A percentile compares a stretch with the other conserved stretches of the same genome.
Evolutionary conservation across 2,113 vertebrate genomes (phyloP).

Genomic region (Plecturocebus donacophilus): DNA sequence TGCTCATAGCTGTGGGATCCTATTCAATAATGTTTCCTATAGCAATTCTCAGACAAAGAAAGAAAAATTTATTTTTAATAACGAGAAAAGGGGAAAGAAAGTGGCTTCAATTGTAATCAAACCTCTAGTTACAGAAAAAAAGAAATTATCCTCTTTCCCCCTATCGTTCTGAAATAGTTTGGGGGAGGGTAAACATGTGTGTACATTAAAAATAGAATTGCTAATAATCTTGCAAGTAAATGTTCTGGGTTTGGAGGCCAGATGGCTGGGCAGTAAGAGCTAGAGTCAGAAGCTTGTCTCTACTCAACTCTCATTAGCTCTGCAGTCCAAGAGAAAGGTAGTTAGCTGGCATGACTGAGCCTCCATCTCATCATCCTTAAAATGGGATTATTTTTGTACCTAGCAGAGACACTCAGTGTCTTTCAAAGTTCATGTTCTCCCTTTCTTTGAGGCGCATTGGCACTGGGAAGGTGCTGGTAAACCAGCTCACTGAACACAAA

Average conservation of each 20-base stretch:
- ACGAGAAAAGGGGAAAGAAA: constrained; percentile 65
- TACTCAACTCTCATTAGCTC: background rate
- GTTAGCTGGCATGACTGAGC: rapidly evolving
- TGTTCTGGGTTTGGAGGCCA: constrained; percentile 60
- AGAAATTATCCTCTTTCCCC: background rate
- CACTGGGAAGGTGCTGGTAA: too few species aligned
- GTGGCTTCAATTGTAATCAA: constrained; percentile 47
- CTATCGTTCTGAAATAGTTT: background rate
- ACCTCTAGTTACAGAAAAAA: background rate
- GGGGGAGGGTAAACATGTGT: constrained; percentile 45
- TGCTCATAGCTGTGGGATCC: constrained; percentile 66
- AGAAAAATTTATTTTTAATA: constrained; percentile 71
- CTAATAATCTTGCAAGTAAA: constrained; percentile 46
- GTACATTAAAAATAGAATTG: constrained; percentile 71
- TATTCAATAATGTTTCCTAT: constrained; percentile 9
- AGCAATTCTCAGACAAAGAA: constrained; percentile 53
- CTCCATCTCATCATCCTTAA: background rate
- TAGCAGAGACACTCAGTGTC: background rate
- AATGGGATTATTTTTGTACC: background rate
- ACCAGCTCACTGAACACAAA: rapidly evolving
- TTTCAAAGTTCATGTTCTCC: rapidly evolving
- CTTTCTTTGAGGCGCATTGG: rapidly evolving
- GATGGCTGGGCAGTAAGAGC: constrained; percentile 46
- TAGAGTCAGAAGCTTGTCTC: background rate
- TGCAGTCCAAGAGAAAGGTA: background rate